These are phyloP conservation scores for Planococcus citri DNA, from an alignment of 1,140 invertebrate species.

Conservation along the genomic window DNA sequence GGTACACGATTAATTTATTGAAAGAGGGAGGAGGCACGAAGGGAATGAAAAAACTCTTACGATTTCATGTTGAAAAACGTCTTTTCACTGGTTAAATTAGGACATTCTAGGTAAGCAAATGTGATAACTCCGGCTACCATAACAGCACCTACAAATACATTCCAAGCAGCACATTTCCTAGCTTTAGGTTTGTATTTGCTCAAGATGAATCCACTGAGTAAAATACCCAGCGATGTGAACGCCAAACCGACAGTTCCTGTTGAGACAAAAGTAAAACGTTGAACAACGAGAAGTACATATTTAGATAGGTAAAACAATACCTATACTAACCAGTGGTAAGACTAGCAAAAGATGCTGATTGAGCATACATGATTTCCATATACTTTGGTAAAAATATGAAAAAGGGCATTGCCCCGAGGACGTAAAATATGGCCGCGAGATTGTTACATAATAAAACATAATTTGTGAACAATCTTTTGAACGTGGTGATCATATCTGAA, in stretches of 20 bases:
- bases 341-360: conserved; percentile 36
- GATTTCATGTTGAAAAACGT: background rate
- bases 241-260: conserved; percentile 43
- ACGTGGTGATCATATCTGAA: conserved; percentile 39
- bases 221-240: conserved; percentile 43
- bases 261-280: conserved; percentile 14
- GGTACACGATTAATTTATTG: too few relatives aligned
- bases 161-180: conserved; percentile 41
- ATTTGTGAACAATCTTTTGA: conserved; percentile 44
- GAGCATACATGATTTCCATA: conserved; percentile 43
- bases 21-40: too few relatives aligned
- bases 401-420: conserved; percentile 32
- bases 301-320: conserved; percentile 26
- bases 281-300: conserved; percentile 29
- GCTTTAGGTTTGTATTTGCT: conserved; percentile 42
- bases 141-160: conserved; percentile 39
- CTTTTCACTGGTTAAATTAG: conserved; percentile 28
- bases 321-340: conserved; percentile 29
- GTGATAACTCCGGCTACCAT: conserved; percentile 40
- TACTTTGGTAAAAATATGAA: conserved; percentile 33
- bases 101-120: conserved; percentile 47
- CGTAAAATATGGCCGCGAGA: conserved; percentile 39
- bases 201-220: conserved; percentile 48
- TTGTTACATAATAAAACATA: conserved; percentile 46
- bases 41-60: background rate